These are phyloP conservation scores for Automeris io DNA, from an alignment of 2,888 invertebrate species.

Conservation along the genomic window DNA sequence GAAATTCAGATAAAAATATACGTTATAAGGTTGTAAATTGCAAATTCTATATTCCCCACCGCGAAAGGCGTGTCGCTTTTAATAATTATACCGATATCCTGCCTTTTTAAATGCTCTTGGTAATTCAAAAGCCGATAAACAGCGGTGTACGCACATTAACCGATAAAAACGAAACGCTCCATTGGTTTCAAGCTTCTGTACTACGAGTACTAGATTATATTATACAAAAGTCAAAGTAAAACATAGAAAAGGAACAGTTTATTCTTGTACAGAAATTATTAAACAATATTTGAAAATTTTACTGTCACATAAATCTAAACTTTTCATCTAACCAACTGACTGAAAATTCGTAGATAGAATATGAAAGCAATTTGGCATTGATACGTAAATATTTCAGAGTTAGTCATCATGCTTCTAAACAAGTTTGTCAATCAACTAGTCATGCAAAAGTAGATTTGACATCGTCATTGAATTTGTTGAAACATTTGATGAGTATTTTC, in stretches of 20 bases:
- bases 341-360: constrained; percentile 8
- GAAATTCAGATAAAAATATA: constrained; percentile 6
- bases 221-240: no score
- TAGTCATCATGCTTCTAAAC: constrained; percentile 1
- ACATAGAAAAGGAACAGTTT: no score
- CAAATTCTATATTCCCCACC: constrained; percentile 18
- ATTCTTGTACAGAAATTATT: no score
- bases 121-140: constrained; percentile 36
- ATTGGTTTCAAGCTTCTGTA: no score
- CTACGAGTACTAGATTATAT: no score
- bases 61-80: constrained; percentile 35
- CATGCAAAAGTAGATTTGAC: not conserved
- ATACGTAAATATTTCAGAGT: not conserved
- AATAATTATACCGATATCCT: constrained; percentile 53
- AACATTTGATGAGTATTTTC: not conserved
- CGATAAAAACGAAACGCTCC: constrained; percentile 35
- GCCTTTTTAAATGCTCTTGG: constrained; percentile 39
- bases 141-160: constrained; percentile 16
- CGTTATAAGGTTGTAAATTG: constrained; percentile 8
- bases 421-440: constrained; percentile 3
- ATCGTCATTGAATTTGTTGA: not conserved
- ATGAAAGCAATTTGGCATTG: constrained; percentile 6
- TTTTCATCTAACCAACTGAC: constrained; percentile 1
- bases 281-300: no score
- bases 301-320: no score